Base-by-base conservation (phyloP, 2,797 vertebrate genomes). In the Onychomys arenicola region DNA sequence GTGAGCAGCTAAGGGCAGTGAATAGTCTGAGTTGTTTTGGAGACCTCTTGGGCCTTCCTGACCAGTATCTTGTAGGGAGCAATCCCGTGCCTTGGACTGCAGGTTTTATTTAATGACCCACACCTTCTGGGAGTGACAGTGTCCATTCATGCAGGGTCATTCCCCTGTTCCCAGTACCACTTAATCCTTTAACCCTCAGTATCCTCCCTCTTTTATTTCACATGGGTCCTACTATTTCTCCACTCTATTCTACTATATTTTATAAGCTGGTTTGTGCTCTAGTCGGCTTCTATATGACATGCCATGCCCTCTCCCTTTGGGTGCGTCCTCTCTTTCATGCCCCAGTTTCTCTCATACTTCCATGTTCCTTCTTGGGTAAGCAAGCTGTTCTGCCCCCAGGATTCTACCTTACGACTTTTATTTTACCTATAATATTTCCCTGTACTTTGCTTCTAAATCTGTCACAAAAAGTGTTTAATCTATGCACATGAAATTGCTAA, bases 371-470 rank as follows among this genome's bases (percentile, higher is more conserved):
- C 67, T 34, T 71, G 67, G 34, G 19, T n/a, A 37, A 19, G 34
- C 67, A 71, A 71, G 34, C 16, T 19, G 4, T 73, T 73, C 9
- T 40, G 19, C 37, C 9, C n/a, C 69, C n/a, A 21, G n/a, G 40
- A 23, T 23, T 40, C n/a, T 25, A 23, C 21, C 69, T 23, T n/a
- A 23, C n/a, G 23, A 12, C 37, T 73, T 4, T 73, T 12, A 10
- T 73, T 73, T 73, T 71, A 23, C 69, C 69, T 73, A 25, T 73
- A 46, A 76, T 3, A 76, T 6, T 71, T 93, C 91, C 67, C 88
- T 83, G 16, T 40, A 78, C 12, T 95, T 90, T 77, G 29, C 37
- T 91, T 96, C 95, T 94, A 92, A 96, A 86, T 86, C 19, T 49
- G 65, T n/a, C 6, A 29, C 73, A 46, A 96, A 93, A 92, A 94